phyloP scores from a whole-genome alignment of 2,888 invertebrate species.

The Hemistola chrysoprasaria region DNA sequence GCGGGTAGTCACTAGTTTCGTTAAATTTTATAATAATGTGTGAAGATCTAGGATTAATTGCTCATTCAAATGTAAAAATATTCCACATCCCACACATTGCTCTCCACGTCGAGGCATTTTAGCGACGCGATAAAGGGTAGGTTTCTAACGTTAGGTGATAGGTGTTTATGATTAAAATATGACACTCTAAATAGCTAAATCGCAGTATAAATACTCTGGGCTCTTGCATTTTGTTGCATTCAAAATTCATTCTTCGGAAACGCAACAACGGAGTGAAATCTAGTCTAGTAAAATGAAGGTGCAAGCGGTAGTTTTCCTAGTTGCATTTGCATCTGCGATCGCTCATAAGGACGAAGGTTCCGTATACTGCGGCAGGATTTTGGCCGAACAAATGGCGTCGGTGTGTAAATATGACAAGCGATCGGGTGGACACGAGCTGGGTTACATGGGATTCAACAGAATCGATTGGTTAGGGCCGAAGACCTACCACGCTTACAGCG shows the following conservation, averaged over 20 bases:
- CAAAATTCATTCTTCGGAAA: conserved; percentile 4
- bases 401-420: conserved; percentile 17
- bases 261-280: conserved; percentile 4
- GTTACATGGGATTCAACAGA: conserved; percentile 3
- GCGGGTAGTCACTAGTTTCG: no score
- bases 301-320: conserved; percentile 4
- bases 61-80: conserved; percentile 8
- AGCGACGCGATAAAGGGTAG: no score
- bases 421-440: conserved; percentile 12
- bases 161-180: no score
- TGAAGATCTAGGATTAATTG: no score
- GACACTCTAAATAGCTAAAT: conserved; percentile 14
- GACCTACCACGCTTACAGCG: conserved; percentile 15
- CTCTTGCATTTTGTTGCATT: conserved; percentile 11
- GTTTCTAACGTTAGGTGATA: no score
- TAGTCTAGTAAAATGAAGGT: conserved; percentile 21
- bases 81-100: conserved; percentile 14
- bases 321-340: conserved; percentile 3
- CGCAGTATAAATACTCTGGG: conserved; percentile 19
- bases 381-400: conserved; percentile 17
- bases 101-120: no score
- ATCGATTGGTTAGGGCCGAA: conserved; percentile 16
- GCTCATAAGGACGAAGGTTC: background rate
- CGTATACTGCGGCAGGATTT: conserved; percentile 20
- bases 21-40: no score